phyloP scores from a whole-genome alignment of 1,140 invertebrate species.

The Antheraea mylitta region DNA sequence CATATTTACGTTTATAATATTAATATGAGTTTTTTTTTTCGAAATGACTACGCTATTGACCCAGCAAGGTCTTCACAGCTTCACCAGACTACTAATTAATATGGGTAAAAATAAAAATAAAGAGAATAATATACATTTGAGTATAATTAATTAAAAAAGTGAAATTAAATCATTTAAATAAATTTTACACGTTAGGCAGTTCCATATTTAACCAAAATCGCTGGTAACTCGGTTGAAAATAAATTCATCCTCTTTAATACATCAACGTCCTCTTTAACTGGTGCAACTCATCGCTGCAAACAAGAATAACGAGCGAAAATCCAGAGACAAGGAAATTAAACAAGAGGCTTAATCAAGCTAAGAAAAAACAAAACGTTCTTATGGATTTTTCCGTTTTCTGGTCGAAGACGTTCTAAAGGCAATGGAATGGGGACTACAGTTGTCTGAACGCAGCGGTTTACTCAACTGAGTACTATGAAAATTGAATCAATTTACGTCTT shows the following conservation, averaged over 20 bases:
- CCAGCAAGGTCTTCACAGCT: too few species aligned
- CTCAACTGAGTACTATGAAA: not conserved
- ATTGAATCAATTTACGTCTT: slow-evolving; percentile 1
- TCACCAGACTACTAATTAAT: too few species aligned
- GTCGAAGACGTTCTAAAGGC: not conserved
- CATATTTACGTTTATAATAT: too few species aligned
- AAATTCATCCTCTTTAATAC: not conserved
- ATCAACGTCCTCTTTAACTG: not conserved
- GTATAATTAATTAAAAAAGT: too few species aligned
- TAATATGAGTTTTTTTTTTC: too few species aligned
- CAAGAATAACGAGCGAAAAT: not conserved
- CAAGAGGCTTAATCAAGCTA: not conserved
- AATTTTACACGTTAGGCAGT: too few species aligned
- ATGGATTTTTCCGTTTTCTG: slow-evolving; percentile 2
- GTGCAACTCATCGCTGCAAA: not conserved
- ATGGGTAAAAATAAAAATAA: too few species aligned
- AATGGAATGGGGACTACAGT: not conserved
- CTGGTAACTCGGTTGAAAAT: not conserved
- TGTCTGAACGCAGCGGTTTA: not conserved
- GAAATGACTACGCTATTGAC: too few species aligned
- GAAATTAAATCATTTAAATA: too few species aligned
- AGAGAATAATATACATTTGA: too few species aligned
- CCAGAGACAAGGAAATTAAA: slow-evolving; percentile 1
- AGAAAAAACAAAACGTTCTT: slow-evolving; percentile 1
- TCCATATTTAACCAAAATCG: too few species aligned